Base-by-base conservation (phyloP, 2,113 vertebrate species). In the Pyxicephalus adspersus region DNA sequence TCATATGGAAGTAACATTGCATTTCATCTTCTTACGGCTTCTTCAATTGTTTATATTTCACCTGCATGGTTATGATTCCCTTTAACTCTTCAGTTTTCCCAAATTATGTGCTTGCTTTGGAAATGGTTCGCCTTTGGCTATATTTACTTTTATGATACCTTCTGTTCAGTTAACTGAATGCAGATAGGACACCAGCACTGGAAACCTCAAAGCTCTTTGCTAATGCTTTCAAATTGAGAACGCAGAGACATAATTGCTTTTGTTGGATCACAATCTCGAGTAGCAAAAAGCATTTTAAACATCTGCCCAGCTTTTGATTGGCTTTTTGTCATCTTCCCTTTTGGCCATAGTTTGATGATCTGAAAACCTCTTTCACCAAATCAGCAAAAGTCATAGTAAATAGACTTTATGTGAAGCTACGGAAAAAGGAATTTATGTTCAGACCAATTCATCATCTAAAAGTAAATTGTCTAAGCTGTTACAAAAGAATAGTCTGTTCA, bases 161-260 rank as follows among this genome's bases (percentile, higher is more conserved):
- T 82, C 80, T 82, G 80, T 82, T 82, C 80, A 82, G 80, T 82
- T 75, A 82, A 82, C 80, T 82, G 80, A 82, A 66, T 75, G 80
- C 80, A 81, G 80, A 82, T 75, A 82, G 80, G 80, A 82, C 80
- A 82, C 80, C 65, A 66, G 63, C 80, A 74, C 71, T 82, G 71
- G 61, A 82, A 82, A 82, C 80, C 80, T 82, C 80, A 82, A 82
- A 82, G 80, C 80, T 75, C 80, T 82, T 82, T 75, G 70, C 80
- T 82, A 82, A 82, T 82, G 80, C 71, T 82, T 82, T 82, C 60
- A 82, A 82, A 82, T 82, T 75, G 80, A 82, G 80, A 82, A 82
- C 71, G 80, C 80, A 82, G 71, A 82, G 75, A 82, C 80, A 82
- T 82, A 82, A 82, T 82, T 82, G 80, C 80, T 75, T 82, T 82